These are phyloP conservation scores for Mesopsocus fuscifrons DNA, from an alignment of 2,888 invertebrate genomes.

Conservation along the genomic window DNA sequence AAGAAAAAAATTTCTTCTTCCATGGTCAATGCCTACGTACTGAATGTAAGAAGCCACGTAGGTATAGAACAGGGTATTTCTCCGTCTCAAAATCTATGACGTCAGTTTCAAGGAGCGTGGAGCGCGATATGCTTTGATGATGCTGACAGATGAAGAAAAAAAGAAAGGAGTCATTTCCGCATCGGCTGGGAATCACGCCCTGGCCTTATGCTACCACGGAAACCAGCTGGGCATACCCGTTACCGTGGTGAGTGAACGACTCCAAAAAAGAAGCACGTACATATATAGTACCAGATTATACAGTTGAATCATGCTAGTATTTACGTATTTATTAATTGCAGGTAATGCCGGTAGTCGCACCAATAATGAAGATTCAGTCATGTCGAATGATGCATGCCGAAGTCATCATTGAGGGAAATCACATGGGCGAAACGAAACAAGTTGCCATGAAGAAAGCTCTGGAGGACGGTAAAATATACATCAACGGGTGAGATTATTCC, in stretches of 20 bases:
- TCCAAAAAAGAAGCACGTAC: too few relatives aligned
- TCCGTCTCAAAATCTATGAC: constrained; percentile 15
- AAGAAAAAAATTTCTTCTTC: constrained; percentile 11
- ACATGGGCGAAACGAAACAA: constrained; percentile 69
- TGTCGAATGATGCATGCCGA: constrained; percentile 70
- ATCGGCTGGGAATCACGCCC: constrained; percentile 86
- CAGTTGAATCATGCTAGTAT: not conserved
- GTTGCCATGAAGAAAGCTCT: constrained; percentile 57
- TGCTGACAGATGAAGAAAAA: constrained; percentile 51
- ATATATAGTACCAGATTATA: too few relatives aligned
- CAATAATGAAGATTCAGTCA: constrained; percentile 87
- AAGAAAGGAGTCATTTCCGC: constrained; percentile 73
- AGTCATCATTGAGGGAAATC: constrained; percentile 61
- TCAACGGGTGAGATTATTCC: constrained; percentile 60
- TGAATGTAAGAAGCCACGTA: not conserved
- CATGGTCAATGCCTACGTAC: not conserved
- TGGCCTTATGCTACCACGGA: constrained; percentile 65
- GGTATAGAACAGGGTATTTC: too few relatives aligned
- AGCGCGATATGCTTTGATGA: constrained; percentile 66
- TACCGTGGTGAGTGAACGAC: constrained; percentile 36
- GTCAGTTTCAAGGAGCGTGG: constrained; percentile 91
- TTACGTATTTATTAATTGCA: constrained; percentile 3
- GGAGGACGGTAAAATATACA: constrained; percentile 52
- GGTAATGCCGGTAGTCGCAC: constrained; percentile 86
- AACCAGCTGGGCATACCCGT: constrained; percentile 44